These are phyloP conservation scores for Apocrypta bakeri DNA, from an alignment of 1,140 invertebrate species.

Conservation along the genomic window DNA sequence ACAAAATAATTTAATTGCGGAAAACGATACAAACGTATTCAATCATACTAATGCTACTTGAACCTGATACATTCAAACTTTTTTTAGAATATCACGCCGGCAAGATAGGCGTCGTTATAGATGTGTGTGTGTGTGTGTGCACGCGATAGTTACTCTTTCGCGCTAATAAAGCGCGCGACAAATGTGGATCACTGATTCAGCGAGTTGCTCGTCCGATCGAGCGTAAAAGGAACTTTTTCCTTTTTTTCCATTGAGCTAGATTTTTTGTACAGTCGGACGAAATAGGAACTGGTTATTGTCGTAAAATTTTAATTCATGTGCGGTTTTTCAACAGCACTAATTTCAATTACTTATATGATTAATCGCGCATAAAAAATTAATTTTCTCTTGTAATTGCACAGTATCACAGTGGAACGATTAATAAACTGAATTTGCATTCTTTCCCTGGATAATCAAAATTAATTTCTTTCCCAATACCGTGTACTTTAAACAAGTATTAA, in stretches of 20 bases:
- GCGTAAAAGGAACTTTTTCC: slow-evolving; percentile 25
- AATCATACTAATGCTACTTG: not conserved
- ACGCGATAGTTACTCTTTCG: too few relatives aligned
- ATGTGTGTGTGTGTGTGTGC: too few relatives aligned
- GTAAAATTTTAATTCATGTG: slow-evolving; percentile 30
- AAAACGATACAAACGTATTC: too few relatives aligned
- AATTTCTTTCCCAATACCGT: too few relatives aligned
- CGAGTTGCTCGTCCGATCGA: slow-evolving; percentile 33
- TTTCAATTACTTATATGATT: too few relatives aligned
- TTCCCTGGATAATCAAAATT: too few relatives aligned
- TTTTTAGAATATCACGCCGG: not conserved
- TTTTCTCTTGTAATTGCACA: too few relatives aligned
- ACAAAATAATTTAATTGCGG: too few relatives aligned
- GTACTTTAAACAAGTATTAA: too few relatives aligned
- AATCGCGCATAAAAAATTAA: too few relatives aligned
- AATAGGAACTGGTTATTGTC: slow-evolving; percentile 1
- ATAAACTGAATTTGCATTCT: too few relatives aligned
- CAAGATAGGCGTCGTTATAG: not conserved
- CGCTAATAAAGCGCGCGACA: not conserved
- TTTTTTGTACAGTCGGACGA: slow-evolving; percentile 1
- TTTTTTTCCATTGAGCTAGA: not conserved
- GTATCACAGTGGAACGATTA: too few relatives aligned
- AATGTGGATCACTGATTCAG: slow-evolving; percentile 43
- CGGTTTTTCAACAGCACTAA: not conserved
- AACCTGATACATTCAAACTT: not conserved